These are phyloP conservation scores for Naso thynnoides DNA, from an alignment of 2,797 vertebrate species.

Conservation along the genomic window DNA sequence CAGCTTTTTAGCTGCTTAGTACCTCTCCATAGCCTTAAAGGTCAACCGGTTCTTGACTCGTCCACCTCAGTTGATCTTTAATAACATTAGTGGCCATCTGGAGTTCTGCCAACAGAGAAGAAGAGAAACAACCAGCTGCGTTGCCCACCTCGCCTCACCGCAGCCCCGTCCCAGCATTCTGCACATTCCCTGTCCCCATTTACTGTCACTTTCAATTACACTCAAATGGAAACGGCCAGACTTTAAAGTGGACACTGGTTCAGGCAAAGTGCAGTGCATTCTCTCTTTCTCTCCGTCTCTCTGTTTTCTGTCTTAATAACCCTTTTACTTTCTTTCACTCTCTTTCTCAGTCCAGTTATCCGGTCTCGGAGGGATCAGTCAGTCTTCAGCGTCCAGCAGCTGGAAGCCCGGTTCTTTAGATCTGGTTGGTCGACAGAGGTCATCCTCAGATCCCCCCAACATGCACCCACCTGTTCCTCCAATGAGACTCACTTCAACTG, in stretches of 20 bases:
- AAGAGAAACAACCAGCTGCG: slow-evolving; percentile 47
- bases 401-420: slow-evolving; percentile 94
- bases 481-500: slow-evolving; percentile 91
- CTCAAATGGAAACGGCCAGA: slow-evolving; percentile 34
- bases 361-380: slow-evolving; percentile 86
- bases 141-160: slow-evolving; percentile 29
- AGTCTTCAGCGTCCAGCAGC: slow-evolving; percentile 86
- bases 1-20: too few relatives aligned
- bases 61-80: slow-evolving; percentile 36
- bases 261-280: slow-evolving; percentile 6
- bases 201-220: slow-evolving; percentile 57
- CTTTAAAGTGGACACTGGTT: slow-evolving; percentile 37
- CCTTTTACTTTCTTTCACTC: slow-evolving; percentile 2
- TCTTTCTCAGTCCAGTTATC: slow-evolving; percentile 87
- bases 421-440: slow-evolving; percentile 93
- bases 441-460: slow-evolving; percentile 98
- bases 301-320: slow-evolving; percentile 41
- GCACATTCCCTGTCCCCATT: slow-evolving; percentile 61
- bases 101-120: slow-evolving; percentile 52
- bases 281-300: neutral
- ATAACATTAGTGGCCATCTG: slow-evolving; percentile 60
- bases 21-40: neutral
- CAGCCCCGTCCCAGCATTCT: slow-evolving; percentile 47
- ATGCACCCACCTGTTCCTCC: slow-evolving; percentile 94
- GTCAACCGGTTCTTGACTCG: neutral